These are phyloP conservation scores for Phyllotreta striolata DNA, from an alignment of 2,888 invertebrate genomes.

Conservation along the genomic window DNA sequence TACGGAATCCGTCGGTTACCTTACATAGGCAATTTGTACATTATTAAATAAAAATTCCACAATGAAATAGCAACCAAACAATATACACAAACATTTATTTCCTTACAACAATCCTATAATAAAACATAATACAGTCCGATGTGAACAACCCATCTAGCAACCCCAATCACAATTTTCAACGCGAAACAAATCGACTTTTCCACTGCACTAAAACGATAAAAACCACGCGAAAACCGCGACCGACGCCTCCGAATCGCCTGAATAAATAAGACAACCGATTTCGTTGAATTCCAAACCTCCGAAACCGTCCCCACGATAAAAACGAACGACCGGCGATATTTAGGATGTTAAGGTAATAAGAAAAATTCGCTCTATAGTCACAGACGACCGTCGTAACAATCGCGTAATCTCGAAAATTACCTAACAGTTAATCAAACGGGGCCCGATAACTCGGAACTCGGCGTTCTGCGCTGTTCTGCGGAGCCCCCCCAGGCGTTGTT, in stretches of 20 bases:
- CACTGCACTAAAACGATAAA: too few species aligned
- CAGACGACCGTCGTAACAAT: slow-evolving; percentile 41
- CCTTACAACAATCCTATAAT: neutral
- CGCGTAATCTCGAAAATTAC: slow-evolving; percentile 48
- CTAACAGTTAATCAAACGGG: slow-evolving; percentile 48
- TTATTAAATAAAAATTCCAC: neutral
- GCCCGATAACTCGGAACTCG: slow-evolving; percentile 42
- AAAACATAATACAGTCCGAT: slow-evolving; percentile 10
- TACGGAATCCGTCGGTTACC: too few species aligned
- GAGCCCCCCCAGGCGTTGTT: slow-evolving; percentile 10
- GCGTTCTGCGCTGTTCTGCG: slow-evolving; percentile 34
- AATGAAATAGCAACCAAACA: neutral
- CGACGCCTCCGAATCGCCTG: too few species aligned
- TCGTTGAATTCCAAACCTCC: neutral
- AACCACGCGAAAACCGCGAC: too few species aligned
- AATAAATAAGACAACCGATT: too few species aligned
- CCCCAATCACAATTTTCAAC: too few species aligned
- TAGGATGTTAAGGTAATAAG: slow-evolving; percentile 28
- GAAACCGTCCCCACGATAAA: slow-evolving; percentile 25
- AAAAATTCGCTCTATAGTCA: slow-evolving; percentile 34
- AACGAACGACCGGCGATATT: slow-evolving; percentile 26
- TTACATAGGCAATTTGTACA: too few species aligned
- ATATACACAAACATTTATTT: neutral
- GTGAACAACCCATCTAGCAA: neutral
- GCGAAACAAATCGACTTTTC: too few species aligned